Percentiles rank a stretch among this genome's conserved stretches.
Conservation (phyloP, 2,113 vertebrate species). For the Arvicanthis niloticus region DNA sequence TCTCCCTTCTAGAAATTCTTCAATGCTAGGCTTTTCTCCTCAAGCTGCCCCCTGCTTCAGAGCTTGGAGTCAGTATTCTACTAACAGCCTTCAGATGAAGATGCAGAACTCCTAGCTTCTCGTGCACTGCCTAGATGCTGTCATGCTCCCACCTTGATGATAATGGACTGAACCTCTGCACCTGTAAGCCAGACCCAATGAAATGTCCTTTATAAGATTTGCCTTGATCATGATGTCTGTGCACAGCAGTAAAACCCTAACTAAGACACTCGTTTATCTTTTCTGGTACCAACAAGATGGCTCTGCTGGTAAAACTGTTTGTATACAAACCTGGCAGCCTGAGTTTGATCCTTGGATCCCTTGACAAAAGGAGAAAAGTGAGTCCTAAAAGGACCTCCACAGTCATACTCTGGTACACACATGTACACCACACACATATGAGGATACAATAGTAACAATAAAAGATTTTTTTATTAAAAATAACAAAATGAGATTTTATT, state of each 20-base stretch:
- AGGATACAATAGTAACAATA: background rate
- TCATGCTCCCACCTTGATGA: too few relatives aligned
- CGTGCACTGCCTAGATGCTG: too few relatives aligned
- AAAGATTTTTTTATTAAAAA: background rate
- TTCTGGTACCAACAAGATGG: background rate
- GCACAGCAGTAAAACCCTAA: too few relatives aligned
- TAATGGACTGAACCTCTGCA: too few relatives aligned
- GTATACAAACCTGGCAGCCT: background rate
- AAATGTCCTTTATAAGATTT: too few relatives aligned
- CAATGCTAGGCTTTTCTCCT: background rate
- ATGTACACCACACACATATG: background rate
- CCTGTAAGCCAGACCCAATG: too few relatives aligned
- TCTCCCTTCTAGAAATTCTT: conserved; percentile 11
- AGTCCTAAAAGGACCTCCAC: background rate
- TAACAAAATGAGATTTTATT: background rate
- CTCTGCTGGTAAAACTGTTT: background rate
- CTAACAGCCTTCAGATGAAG: too few relatives aligned
- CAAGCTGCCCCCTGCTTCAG: background rate
- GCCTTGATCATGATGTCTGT: too few relatives aligned
- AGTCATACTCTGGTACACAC: background rate
- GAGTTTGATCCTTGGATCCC: background rate
- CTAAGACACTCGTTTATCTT: background rate
- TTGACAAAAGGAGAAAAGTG: background rate
- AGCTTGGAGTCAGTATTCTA: background rate
- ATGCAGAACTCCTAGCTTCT: too few relatives aligned